Base-by-base conservation (phyloP, 1,140 invertebrate species). In the Aphelinus atriplicis region DNA sequence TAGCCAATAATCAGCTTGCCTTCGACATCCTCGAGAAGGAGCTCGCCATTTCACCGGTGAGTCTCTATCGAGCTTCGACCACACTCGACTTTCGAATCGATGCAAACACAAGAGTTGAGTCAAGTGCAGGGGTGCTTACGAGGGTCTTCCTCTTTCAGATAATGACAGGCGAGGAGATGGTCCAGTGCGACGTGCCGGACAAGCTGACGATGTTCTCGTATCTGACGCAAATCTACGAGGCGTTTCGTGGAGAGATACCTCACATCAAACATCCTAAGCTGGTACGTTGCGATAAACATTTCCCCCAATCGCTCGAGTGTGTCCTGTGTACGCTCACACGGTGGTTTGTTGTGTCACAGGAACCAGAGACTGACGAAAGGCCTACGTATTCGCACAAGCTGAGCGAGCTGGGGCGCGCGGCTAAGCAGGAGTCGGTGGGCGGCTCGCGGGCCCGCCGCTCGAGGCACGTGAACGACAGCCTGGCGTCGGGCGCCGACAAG, bases 191-290 rank as follows among this genome's bases (percentile, higher is more conserved):
- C 42, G 88, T 91, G 56, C 92, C 93, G 7, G 95, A 97, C 83
- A 93, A 93, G 80, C 88, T 94, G 48, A 89, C 90, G 2, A 93
- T 96, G 91, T 90, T 95, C 56, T 92, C 93, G 60, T 97, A 97
- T 83, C 87, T 97, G 58, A 93, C 94, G n/a, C 94, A 96, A 89
- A 91, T 97, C 77, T 96, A 95, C 84, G 93, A 96, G 81, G 90
- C 91, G 64, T 95, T 96, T 84, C 90, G 93, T 73, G 93, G 94
- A 75, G 94, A 95, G 88, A 95, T 95, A 80, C 94, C 94, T 9
- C 92, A 94, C 80, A 91, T 94, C 63, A 94, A 94, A 84, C 92
- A 94, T 88, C 91, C 91, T 45, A 93, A 93, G 90, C 87, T 93
- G 89, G 92, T 93, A 87, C 90, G 87, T 86, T 2, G 3, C 7